Percentiles rank a stretch among this genome's conserved stretches.
phyloP scores from a whole-genome alignment of 2,797 vertebrate species.

The Channallabes apus region DNA sequence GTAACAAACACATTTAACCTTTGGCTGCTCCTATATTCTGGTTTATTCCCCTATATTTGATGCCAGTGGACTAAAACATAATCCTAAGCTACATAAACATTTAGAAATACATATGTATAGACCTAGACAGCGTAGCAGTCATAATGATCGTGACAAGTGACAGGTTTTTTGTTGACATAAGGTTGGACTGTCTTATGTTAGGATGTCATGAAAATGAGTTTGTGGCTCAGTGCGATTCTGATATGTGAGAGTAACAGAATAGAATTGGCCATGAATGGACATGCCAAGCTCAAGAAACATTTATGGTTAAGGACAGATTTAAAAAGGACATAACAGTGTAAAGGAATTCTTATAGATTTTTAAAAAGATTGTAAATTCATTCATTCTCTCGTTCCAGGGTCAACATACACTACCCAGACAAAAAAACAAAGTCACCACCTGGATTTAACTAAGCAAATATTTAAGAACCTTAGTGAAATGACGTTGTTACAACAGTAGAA shows the following conservation, averaged over 20 bases:
- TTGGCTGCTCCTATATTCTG: too few relatives aligned
- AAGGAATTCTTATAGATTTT: neutral
- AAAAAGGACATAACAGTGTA: too few relatives aligned
- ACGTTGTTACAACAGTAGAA: too few relatives aligned
- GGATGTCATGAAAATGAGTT: neutral
- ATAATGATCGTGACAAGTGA: neutral
- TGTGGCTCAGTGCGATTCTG: neutral
- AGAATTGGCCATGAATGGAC: neutral
- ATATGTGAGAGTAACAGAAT: neutral
- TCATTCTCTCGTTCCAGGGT: neutral
- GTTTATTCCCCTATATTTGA: too few relatives aligned
- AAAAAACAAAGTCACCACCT: too few relatives aligned
- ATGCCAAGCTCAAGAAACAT: neutral
- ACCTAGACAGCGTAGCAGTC: neutral
- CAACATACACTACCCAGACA: neutral
- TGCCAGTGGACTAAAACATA: neutral
- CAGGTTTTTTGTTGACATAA: conserved; percentile 6
- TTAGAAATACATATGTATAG: neutral
- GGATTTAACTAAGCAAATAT: too few relatives aligned
- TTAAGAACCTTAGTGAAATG: too few relatives aligned
- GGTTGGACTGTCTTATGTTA: neutral
- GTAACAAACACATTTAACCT: too few relatives aligned
- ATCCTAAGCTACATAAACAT: neutral
- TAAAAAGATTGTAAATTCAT: neutral
- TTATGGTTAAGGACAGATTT: neutral